phyloP scores from a whole-genome alignment of 1,140 invertebrate genomes.

The Sminthurinus signatus region DNA sequence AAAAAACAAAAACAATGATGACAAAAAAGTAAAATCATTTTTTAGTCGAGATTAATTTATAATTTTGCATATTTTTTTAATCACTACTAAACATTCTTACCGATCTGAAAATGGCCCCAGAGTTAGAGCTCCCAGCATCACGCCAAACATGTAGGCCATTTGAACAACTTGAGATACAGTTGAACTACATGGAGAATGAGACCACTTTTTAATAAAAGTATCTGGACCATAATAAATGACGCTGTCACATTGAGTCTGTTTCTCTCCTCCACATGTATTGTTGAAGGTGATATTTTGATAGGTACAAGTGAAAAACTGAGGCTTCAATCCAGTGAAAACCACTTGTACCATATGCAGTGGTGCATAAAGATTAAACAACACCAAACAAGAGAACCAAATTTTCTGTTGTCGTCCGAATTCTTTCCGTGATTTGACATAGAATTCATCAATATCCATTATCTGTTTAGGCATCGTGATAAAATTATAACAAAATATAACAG shows the following conservation, averaged over 20 bases:
- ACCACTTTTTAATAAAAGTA: constrained; percentile 1
- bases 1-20: too few species aligned
- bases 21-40: too few species aligned
- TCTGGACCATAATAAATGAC: background rate
- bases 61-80: too few species aligned
- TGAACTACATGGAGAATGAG: background rate
- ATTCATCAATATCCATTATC: constrained; percentile 4
- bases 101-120: constrained; percentile 4
- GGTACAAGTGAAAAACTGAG: background rate
- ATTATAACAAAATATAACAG: too few species aligned
- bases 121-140: constrained; percentile 1
- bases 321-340: background rate
- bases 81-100: too few species aligned
- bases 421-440: background rate
- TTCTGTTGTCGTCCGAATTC: background rate
- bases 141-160: constrained; percentile 12
- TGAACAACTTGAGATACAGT: background rate
- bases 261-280: background rate
- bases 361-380: background rate
- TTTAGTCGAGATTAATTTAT: too few species aligned
- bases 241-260: background rate
- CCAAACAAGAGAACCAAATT: background rate
- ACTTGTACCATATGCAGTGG: constrained; percentile 4
- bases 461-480: too few species aligned
- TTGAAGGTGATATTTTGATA: background rate